Evolutionary conservation across 2,888 invertebrate genomes (phyloP), one percentile per base, ranked within the genome.

Genomic region (Xylocampa areola): DNA sequence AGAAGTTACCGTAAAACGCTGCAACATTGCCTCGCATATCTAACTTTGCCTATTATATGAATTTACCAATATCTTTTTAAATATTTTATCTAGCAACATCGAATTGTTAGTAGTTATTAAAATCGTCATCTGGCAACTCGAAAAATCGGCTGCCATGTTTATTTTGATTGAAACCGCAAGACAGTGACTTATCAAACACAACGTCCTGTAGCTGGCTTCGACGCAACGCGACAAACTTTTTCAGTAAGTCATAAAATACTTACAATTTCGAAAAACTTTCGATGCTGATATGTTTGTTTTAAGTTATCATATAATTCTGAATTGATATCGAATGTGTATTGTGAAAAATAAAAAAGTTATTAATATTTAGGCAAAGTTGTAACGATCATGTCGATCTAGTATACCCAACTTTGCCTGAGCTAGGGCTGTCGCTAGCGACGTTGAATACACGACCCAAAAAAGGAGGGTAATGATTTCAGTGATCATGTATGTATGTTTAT

Each of bases 231-330:
- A 11, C 4, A 30, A 30, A 30, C 30, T 30, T 30, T 30, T 30
- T 30, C 11, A 13, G 30, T 30, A 30, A 30, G 30, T 30, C 30
- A 4, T 13, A 30, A 30, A 30, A 30, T 30, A 30, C 6, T 30
- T 27, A 27, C 27, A 27, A 27, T 27, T 27, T 27, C 27, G 27
- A 10, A 1, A 27, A 27, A 27, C 1, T 27, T 8, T 27, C 27
- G 27, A 27, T 27, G 2, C 27, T 10, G 8, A 27, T 27, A 10
- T 27, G 27, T 27, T 27, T 10, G 10, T 27, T 27, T 1, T 27
- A 27, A 27, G 27, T 27, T 27, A 27, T 27, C 8, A 8, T 27
- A 27, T 27, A 19, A 61, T 33, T 54, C 52, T 30, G 64, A 68
- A 57, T 32, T 4, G 4, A 32, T 32, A 14, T 32, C 14, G 32